A percentile compares a stretch with the other conserved stretches of the same genome.
Conservation (phyloP, 2,113 vertebrate species). For the Thalassoma bifasciatum region DNA sequence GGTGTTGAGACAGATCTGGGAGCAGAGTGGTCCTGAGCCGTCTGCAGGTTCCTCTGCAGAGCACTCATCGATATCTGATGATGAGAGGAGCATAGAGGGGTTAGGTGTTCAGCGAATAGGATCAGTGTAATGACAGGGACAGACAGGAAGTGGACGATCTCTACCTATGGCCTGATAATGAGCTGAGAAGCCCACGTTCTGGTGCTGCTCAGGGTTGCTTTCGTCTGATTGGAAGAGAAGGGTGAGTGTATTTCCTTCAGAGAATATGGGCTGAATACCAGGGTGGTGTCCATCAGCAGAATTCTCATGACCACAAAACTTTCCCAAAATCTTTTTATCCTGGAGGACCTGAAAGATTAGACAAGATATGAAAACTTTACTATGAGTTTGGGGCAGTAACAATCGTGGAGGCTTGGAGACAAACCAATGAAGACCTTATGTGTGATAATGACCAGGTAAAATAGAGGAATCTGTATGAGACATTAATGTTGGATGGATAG, state of each 20-base stretch:
- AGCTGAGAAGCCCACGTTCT: constrained; percentile 86
- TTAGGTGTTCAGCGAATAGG: not conserved
- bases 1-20: constrained; percentile 94
- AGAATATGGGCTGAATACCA: constrained; percentile 81
- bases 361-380: not conserved
- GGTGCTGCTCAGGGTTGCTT: constrained; percentile 85
- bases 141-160: not conserved
- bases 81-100: constrained; percentile 1
- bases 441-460: no score
- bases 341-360: constrained; percentile 83
- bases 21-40: constrained; percentile 79
- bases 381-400: no score
- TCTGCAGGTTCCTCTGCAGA: constrained; percentile 47
- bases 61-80: constrained; percentile 81
- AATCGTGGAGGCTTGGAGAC: no score
- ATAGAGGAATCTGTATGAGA: no score
- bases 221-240: constrained; percentile 87
- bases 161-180: constrained; percentile 90
- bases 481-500: no score
- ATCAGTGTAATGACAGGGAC: not conserved
- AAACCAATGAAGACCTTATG: no score
- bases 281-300: constrained; percentile 84
- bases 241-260: constrained; percentile 86
- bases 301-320: constrained; percentile 88
- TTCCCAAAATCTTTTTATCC: constrained; percentile 84